Evolutionary conservation across 1,140 invertebrate species (phyloP).

Genomic region (Drosophila grimshawi): DNA sequence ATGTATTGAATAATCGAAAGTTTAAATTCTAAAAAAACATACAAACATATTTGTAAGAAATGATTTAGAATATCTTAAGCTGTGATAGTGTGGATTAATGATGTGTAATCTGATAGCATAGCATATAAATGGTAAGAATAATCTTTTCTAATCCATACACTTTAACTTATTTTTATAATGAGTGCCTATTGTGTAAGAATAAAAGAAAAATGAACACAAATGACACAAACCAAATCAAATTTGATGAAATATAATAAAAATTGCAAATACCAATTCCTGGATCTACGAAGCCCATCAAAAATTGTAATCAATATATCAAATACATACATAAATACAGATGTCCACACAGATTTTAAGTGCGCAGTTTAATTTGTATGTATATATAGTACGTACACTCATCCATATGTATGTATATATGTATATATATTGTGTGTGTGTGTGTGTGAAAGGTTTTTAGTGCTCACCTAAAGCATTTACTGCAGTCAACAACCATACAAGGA

Average conservation of each 20-base stretch:
- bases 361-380: slow-evolving; percentile 32
- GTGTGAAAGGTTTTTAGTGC: slow-evolving; percentile 29
- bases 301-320: slow-evolving; percentile 18
- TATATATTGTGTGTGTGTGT: slow-evolving; percentile 13
- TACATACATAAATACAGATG: not conserved
- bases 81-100: too few species aligned
- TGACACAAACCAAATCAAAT: not conserved
- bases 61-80: too few species aligned
- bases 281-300: slow-evolving; percentile 4
- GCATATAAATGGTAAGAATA: too few species aligned
- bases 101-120: too few species aligned
- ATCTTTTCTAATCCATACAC: too few species aligned
- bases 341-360: slow-evolving; percentile 45
- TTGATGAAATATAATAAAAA: not conserved
- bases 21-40: not conserved
- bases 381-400: not conserved
- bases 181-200: too few species aligned
- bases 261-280: not conserved
- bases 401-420: not conserved
- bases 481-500: slow-evolving; percentile 36
- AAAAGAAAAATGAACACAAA: not conserved
- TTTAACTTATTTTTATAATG: too few species aligned
- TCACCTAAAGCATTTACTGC: slow-evolving; percentile 53
- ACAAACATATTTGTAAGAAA: not conserved
- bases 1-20: not conserved